Conservation (phyloP, 2,113 vertebrate species). For the Pedionomus torquatus region DNA sequence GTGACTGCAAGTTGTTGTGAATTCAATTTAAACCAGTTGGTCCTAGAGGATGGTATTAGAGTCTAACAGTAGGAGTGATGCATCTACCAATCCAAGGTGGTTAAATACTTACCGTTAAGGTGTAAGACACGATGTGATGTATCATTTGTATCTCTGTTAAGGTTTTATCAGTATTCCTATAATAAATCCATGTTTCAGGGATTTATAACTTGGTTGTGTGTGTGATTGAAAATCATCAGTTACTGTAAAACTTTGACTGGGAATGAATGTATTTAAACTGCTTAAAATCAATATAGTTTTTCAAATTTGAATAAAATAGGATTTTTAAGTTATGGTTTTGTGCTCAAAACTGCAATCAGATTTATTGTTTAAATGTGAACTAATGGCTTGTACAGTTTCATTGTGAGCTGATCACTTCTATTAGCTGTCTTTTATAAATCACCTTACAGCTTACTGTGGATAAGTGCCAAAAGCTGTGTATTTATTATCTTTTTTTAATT, state of each 20-base stretch:
- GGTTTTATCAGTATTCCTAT: slow-evolving; percentile 69
- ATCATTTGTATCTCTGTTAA: slow-evolving; percentile 59
- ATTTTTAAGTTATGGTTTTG: neutral
- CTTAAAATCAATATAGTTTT: slow-evolving; percentile 41
- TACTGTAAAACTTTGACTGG: slow-evolving; percentile 55
- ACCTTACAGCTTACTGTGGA: neutral
- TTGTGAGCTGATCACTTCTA: neutral
- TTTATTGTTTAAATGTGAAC: slow-evolving; percentile 30
- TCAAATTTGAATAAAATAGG: slow-evolving; percentile 33
- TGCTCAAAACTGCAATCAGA: slow-evolving; percentile 17
- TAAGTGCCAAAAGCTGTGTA: neutral
- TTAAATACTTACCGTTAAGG: slow-evolving; percentile 28
- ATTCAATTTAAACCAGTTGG: slow-evolving; percentile 16
- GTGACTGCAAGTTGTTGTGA: neutral
- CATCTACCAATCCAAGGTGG: neutral
- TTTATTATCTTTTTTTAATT: neutral
- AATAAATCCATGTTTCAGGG: slow-evolving; percentile 69
- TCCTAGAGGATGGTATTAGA: slow-evolving; percentile 25
- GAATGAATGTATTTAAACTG: slow-evolving; percentile 58
- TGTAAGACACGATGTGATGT: slow-evolving; percentile 26
- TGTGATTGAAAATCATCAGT: slow-evolving; percentile 31
- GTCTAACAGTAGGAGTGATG: slow-evolving; percentile 25
- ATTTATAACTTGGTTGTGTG: slow-evolving; percentile 42
- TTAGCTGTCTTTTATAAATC: neutral
- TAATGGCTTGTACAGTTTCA: slow-evolving; percentile 23